Evolutionary conservation across 2,113 vertebrate species (phyloP), one percentile per base, ranked within the genome.

Genomic region (Pomatorhinus ruficollis): DNA sequence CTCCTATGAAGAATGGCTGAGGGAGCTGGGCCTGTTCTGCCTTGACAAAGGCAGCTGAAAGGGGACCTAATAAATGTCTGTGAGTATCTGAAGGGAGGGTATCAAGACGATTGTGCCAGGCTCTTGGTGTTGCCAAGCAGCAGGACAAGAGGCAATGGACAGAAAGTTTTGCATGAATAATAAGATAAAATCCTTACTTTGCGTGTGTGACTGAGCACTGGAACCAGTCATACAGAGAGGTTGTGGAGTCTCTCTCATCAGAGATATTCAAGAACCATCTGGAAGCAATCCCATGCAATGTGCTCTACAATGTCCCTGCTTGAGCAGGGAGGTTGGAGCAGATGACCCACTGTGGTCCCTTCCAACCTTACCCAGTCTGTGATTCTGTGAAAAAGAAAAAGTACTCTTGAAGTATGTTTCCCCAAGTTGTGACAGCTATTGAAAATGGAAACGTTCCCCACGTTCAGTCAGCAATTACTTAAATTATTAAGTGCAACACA

Each of bases 31-130:
- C 7, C 37, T 59, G 22, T 15, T 74, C 15, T 39, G 23, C 19
- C n/a, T 74, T 0, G 0, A 44, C 23, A 52, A 81, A 72, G 33
- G 1, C 4, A 11, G 22, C 22, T 50, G 31, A 50, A 30, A 49
- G 8, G 27, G 37, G 8, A 50, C 18, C 12, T 33, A 33, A 11
- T 16, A 22, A 28, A 20, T 13, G 10, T 16, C 37, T 33, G 2
- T 27, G 4, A 57, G 44, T 24, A 11, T 44, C 12, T 65, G 5
- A 44, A 59, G 6, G 37, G 15, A 19, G 27, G 5, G 10, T 50
- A 9, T 15, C 37, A 89, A 22, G 59, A 81, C 25, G 21, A 50
- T 37, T 14, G 21, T 22, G 9, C 11, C 59, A 65, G 52, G 14
- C 44, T 65, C 15, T n/a, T 33, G 13, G 15, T 37, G 19, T 15